These are phyloP conservation scores for Cyprinodon variegatus DNA, from an alignment of 2,113 vertebrate genomes.

Conservation along the genomic window DNA sequence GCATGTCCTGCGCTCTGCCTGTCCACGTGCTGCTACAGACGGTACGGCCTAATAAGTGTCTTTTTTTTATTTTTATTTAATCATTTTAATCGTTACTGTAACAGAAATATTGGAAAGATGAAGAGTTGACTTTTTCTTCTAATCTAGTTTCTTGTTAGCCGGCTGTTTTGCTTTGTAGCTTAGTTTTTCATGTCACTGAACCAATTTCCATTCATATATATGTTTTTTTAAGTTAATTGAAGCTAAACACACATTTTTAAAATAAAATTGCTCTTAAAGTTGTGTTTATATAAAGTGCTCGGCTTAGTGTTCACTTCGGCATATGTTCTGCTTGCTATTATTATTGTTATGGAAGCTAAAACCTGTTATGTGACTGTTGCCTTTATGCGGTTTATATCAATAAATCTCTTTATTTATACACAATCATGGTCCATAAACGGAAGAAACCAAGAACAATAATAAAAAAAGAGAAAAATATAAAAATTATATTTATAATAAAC, in stretches of 20 bases:
- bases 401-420: too few relatives aligned
- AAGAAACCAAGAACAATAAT: too few relatives aligned
- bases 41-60: conserved; percentile 3
- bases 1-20: background rate
- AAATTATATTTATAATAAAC: too few relatives aligned
- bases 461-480: too few relatives aligned
- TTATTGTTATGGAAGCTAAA: background rate
- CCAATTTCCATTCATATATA: background rate
- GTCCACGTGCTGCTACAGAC: conserved; percentile 27
- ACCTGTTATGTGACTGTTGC: background rate
- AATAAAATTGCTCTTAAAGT: fast-evolving
- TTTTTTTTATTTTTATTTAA: background rate
- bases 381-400: background rate
- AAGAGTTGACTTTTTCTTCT: background rate
- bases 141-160: background rate
- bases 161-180: background rate
- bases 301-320: background rate
- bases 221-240: fast-evolving
- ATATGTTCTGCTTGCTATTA: background rate
- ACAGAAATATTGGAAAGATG: background rate
- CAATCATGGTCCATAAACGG: too few relatives aligned
- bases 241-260: fast-evolving
- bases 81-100: background rate
- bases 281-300: background rate
- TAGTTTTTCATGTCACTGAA: too few relatives aligned